These are phyloP conservation scores for Acleris cristana DNA, from an alignment of 2,888 invertebrate species.

Conservation along the genomic window DNA sequence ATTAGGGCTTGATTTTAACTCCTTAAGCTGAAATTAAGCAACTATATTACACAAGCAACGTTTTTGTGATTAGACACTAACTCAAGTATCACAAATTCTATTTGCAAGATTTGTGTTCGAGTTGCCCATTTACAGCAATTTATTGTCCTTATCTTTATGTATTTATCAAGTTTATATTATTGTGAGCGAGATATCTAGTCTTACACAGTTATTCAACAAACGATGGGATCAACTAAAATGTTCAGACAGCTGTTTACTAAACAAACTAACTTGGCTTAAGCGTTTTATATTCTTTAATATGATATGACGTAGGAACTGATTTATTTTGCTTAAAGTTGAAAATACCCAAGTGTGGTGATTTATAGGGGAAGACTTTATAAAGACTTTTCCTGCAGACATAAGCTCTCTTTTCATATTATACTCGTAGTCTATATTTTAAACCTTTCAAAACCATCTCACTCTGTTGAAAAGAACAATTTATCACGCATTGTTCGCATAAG, in stretches of 20 bases:
- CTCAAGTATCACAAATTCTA: constrained; percentile 9
- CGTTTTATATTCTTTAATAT: too few relatives aligned
- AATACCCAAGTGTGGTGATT: too few relatives aligned
- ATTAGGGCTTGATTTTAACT: too few relatives aligned
- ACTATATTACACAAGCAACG: too few relatives aligned
- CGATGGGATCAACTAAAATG: too few relatives aligned
- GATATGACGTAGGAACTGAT: too few relatives aligned
- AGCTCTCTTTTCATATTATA: constrained; percentile 14
- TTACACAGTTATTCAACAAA: background rate
- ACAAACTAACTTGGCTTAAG: too few relatives aligned
- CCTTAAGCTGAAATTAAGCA: too few relatives aligned
- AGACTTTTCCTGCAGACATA: constrained; percentile 5
- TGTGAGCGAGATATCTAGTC: background rate
- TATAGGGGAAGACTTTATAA: background rate
- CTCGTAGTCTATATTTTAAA: constrained; percentile 31
- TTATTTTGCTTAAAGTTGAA: too few relatives aligned
- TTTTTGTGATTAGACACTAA: too few relatives aligned
- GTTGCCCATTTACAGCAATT: constrained; percentile 21
- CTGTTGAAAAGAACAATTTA: constrained; percentile 34
- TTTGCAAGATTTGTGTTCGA: constrained; percentile 12
- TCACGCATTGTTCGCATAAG: constrained; percentile 35
- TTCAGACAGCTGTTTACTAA: too few relatives aligned
- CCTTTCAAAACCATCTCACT: constrained; percentile 31
- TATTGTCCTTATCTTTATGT: constrained; percentile 14
- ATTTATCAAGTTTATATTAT: constrained; percentile 21